Percentiles rank a stretch among this genome's conserved stretches.
These are phyloP conservation scores for Grapholita molesta DNA, from an alignment of 1,140 invertebrate species.

Conservation along the genomic window DNA sequence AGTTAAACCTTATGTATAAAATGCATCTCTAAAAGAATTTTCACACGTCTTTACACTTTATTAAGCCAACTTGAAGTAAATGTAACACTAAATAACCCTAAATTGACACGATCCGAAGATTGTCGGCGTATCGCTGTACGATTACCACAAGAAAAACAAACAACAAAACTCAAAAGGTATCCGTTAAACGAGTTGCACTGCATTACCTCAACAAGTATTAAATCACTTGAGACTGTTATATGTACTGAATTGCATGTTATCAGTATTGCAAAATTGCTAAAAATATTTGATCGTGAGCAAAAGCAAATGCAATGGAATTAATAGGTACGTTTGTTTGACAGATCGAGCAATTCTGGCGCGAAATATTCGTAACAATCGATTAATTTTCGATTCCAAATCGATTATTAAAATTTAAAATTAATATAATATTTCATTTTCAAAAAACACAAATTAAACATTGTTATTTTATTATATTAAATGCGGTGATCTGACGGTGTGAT, in stretches of 20 bases:
- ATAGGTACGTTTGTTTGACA: constrained; percentile 33
- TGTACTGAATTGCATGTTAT: background rate
- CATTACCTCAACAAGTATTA: background rate
- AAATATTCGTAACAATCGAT: constrained; percentile 21
- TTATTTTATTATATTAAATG: background rate
- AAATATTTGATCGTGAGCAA: background rate
- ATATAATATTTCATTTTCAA: background rate
- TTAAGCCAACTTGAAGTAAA: background rate
- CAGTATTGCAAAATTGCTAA: background rate
- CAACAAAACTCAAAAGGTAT: constrained; percentile 21
- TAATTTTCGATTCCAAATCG: background rate
- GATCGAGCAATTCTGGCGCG: constrained; percentile 50
- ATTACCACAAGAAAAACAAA: constrained; percentile 17
- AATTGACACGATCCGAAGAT: background rate
- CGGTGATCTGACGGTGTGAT: too few species aligned
- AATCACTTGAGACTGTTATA: background rate
- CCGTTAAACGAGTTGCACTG: background rate
- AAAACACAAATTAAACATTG: background rate
- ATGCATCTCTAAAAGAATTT: background rate
- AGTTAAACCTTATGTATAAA: background rate
- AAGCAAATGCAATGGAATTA: background rate
- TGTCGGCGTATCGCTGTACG: constrained; percentile 7
- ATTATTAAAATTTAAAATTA: background rate
- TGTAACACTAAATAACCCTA: background rate
- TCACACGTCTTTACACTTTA: too few species aligned